These are phyloP conservation scores for Phataginus tetradactyla DNA, from an alignment of 2,797 vertebrate genomes.

Conservation along the genomic window DNA sequence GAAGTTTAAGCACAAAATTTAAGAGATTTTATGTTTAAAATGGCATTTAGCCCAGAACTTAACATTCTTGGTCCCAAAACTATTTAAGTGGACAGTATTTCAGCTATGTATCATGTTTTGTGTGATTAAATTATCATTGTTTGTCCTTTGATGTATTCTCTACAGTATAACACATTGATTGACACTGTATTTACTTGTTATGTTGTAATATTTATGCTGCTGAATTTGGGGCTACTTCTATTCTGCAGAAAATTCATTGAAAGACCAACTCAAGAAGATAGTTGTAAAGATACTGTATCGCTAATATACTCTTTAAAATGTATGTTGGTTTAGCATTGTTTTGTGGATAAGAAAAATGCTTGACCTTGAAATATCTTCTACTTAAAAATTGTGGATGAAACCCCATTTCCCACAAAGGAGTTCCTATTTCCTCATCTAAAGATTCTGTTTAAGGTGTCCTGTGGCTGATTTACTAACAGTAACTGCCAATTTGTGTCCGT, in stretches of 20 bases:
- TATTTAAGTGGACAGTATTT: constrained; percentile 90
- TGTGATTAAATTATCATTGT: constrained; percentile 89
- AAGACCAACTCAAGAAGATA: constrained; percentile 83
- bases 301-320: constrained; percentile 84
- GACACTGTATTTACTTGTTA: constrained; percentile 86
- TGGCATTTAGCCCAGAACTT: constrained; percentile 86
- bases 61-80: constrained; percentile 86
- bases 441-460: constrained; percentile 81
- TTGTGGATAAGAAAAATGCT: constrained; percentile 87
- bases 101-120: constrained; percentile 87
- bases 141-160: constrained; percentile 86
- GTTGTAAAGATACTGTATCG: constrained; percentile 84
- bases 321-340: constrained; percentile 87
- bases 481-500: constrained; percentile 90
- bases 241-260: constrained; percentile 80
- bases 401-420: constrained; percentile 76
- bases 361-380: constrained; percentile 86
- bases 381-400: constrained; percentile 84
- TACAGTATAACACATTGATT: constrained; percentile 81
- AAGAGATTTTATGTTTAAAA: constrained; percentile 86
- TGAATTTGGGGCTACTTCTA: constrained; percentile 85
- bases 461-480: constrained; percentile 88
- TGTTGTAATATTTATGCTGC: constrained; percentile 87
- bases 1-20: constrained; percentile 88
- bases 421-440: constrained; percentile 82